Evolutionary conservation across 2,888 invertebrate species (phyloP), one percentile per base, ranked within the genome.

Genomic region (Heliconius aoede): DNA sequence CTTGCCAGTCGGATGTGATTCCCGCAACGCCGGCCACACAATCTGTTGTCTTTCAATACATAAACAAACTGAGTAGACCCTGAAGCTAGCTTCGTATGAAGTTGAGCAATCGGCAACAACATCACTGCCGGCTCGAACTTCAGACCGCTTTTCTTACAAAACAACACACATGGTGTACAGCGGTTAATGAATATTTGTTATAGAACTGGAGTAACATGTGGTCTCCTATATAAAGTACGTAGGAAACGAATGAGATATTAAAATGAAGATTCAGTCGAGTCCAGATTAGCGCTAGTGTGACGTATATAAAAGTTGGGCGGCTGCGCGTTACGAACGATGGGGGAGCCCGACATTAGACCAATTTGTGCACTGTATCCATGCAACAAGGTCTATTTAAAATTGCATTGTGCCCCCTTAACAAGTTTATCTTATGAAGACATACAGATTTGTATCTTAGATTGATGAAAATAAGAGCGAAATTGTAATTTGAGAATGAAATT

Each of bases 1-100:
- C 89, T 87, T 85, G 87, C 88, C 85, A 86, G 87, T 86, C 84
- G 83, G 84, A 85, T 85, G 87, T 87, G 86, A 86, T 87, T 87
- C 89, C 85, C 87, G 83, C 86, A 87, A 87, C 87, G 90, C 93
- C 93, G 91, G 92, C 89, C 89, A 88, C 90, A 91, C 90, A 89
- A 90, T 90, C 92, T 92, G 93, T 93, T 94, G 93, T 94, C 93
- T 93, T 91, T 85, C 90, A 89, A 92, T 91, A 92, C 90, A 93
- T 94, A 94, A 94, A 94, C 94, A 94, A 94, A 93, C 92, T 87
- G 86, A 80, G 84, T 85, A 89, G 83, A 89, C 82, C 83, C 88
- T 91, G 94, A 94, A 94, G 89, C 87, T 93, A 93, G 93, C 89
- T 83, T 80, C 92, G 85, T 78, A 79, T 83, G 83, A 78, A 81